phyloP scores from a whole-genome alignment of 2,888 invertebrate species.

The Adelphocoris suturalis region DNA sequence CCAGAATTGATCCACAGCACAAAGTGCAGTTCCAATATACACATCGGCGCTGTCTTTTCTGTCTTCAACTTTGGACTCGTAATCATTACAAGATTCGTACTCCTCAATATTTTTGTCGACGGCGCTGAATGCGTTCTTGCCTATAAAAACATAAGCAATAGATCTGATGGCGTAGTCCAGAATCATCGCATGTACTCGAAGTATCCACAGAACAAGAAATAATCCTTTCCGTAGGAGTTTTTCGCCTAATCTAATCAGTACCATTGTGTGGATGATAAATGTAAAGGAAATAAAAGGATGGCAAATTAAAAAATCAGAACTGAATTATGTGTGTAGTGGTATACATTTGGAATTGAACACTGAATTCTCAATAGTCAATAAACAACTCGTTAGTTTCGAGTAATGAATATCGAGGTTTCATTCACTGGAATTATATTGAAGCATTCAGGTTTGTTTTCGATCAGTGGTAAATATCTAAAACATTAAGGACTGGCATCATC shows the following conservation, averaged over 20 bases:
- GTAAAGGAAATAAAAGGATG: too few relatives aligned
- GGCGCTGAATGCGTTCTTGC: background rate
- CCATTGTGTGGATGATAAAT: background rate
- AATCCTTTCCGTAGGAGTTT: background rate
- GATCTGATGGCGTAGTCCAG: background rate
- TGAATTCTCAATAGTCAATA: background rate
- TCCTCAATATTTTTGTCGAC: background rate
- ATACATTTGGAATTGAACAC: background rate
- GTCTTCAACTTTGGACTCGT: background rate
- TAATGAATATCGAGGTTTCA: background rate
- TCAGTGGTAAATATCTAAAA: background rate
- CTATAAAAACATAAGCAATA: constrained; percentile 34
- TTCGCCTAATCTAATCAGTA: background rate
- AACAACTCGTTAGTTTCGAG: background rate
- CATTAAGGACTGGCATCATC: too few relatives aligned
- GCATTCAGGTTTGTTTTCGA: background rate
- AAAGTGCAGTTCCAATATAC: constrained; percentile 14
- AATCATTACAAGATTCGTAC: constrained; percentile 17
- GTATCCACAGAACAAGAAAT: background rate
- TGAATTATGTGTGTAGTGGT: background rate
- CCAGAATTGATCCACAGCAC: constrained; percentile 49
- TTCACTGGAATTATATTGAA: background rate
- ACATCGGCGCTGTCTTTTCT: background rate
- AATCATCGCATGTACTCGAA: background rate
- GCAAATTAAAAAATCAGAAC: background rate